Evolutionary conservation across 30 jellyfish, hydroid and myxozoan genomes (phyloP).

Genomic region (Pelagia noctiluca): DNA sequence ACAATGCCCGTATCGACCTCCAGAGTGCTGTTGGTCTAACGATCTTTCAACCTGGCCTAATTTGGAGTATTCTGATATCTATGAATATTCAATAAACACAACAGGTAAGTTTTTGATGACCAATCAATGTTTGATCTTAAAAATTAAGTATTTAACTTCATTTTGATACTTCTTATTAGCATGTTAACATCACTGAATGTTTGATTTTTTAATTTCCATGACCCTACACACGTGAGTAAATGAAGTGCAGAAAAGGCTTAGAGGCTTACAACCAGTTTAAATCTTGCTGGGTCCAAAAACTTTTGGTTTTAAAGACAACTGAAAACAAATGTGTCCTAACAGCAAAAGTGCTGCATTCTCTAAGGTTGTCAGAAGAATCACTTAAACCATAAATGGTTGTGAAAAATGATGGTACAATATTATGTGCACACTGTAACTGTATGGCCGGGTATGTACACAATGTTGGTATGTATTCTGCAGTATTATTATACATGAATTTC

Average conservation of each 20-base stretch:
- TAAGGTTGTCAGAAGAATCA: conserved; percentile 36
- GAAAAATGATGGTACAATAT: conserved; percentile 22
- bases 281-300: conserved; percentile 51
- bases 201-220: conserved; percentile 6
- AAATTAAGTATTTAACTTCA: neutral
- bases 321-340: neutral
- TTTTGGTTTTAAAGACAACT: neutral
- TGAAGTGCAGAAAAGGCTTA: conserved; percentile 48
- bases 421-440: conserved; percentile 47
- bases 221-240: conserved; percentile 44
- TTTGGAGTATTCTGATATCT: conserved; percentile 50
- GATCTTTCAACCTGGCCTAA: conserved; percentile 43
- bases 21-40: conserved; percentile 18
- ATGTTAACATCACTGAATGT: neutral
- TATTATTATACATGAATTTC: too few species aligned
- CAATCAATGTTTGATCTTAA: neutral
- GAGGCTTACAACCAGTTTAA: conserved; percentile 52
- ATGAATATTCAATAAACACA: conserved; percentile 39
- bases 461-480: too few species aligned
- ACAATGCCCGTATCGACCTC: conserved; percentile 56
- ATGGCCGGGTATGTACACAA: conserved; percentile 42
- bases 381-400: conserved; percentile 29
- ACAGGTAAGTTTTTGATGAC: conserved; percentile 25
- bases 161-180: neutral
- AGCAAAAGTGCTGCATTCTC: conserved; percentile 47